phyloP scores from a whole-genome alignment of 2,113 vertebrate genomes.

The Pedetes capensis region DNA sequence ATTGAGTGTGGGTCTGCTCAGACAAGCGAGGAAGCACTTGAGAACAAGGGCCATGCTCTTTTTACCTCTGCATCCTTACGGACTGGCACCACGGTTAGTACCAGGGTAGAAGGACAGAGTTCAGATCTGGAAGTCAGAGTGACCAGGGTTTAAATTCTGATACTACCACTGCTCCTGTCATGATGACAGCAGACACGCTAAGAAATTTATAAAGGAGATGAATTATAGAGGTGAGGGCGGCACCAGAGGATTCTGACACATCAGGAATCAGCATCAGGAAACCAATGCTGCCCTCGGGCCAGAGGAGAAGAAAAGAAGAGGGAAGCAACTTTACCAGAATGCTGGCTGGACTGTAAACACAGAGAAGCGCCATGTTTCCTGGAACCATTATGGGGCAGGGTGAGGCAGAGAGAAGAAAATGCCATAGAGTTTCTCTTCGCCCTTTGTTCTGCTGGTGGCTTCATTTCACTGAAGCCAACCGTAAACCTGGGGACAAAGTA shows the following conservation, averaged over 20 bases:
- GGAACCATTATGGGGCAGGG: fast-evolving
- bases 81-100: background rate
- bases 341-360: fast-evolving
- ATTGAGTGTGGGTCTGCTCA: background rate
- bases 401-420: background rate
- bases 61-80: background rate
- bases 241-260: background rate
- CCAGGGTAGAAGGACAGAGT: background rate
- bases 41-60: background rate
- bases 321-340: background rate
- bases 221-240: background rate
- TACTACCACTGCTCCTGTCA: fast-evolving
- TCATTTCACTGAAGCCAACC: background rate
- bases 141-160: background rate
- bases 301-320: background rate
- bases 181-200: background rate
- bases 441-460: background rate
- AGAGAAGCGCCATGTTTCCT: background rate
- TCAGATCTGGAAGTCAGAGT: background rate
- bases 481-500: background rate
- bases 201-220: background rate
- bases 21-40: background rate
- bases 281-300: background rate
- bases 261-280: background rate
- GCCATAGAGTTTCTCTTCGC: background rate